Base-by-base conservation (phyloP, 2,797 vertebrate genomes). In the Lycodopsis pacificus region DNA sequence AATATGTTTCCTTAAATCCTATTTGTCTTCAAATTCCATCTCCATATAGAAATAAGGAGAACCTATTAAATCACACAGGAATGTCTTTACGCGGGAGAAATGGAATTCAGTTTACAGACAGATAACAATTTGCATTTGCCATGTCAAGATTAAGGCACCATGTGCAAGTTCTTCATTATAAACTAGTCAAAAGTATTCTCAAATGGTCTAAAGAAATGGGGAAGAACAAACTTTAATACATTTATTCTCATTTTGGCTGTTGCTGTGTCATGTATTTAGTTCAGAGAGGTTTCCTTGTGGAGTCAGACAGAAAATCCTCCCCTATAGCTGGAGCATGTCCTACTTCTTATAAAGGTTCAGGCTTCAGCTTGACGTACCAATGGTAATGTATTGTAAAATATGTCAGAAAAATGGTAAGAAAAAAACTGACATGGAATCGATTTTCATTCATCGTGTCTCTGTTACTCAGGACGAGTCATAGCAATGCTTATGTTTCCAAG, bases 11-110 rank as follows among this genome's bases (percentile, higher is more conserved):
- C 88, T 91, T 92, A 92, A 93, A 92, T 93, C 87, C 92, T 89
- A 93, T 94, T 95, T 89, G 93, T 94, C 91, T 93, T 91, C 91
- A 87, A 92, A 91, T 95, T 94, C 88, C 86, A 91, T 94, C 83
- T 88, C 91, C 90, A 90, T 91, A 88, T 80, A 90, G 85, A 88
- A 88, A 91, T 90, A 88, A 91, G 85, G 83, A 79, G 77, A 90
- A 54, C 89, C 86, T 88, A 89, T 93, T 92, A 92, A 92, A 90
- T 91, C 89, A 87, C 88, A 93, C 62, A 65, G 86, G 77, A 72
- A 87, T 77, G 91, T 89, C 88, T 78, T 71, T 48, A 77, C 88
- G 38, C 70, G 51, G 82, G 82, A 85, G 88, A 80, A 88, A 81
- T 80, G 76, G 86, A 91, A 92, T 91, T 86, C 63, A 82, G 82